Evolutionary conservation across 2,888 invertebrate genomes (phyloP), one percentile per base, ranked within the genome.

Genomic region (Geophilus truncorum): DNA sequence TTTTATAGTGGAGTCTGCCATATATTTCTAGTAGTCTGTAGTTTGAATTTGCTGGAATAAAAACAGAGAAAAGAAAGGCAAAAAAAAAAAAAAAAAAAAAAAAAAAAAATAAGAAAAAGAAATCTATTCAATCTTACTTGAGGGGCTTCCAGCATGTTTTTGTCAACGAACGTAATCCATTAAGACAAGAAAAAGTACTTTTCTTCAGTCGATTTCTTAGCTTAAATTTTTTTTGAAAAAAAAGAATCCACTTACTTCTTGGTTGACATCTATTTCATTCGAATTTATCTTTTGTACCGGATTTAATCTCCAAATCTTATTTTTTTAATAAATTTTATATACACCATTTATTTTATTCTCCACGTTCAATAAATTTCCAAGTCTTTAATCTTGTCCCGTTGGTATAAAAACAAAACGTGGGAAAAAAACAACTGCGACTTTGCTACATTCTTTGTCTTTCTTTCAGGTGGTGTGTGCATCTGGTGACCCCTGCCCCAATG

Each of bases 171-270:
- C 70, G 25, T 70, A 70, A 70, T 70, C 70, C 70, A 70, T 70
- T 70, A 70, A 70, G 70, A 70, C 70, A 70, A 70, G 70, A 70
- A 70, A 62, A 70, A 70, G 70, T 70, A 70, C 70, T 70, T 70
- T 70, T 70, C 28, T 70, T 70, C 28, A 62, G 70, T 70, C 70
- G 28, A 70, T 25, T 28, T 70, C 70, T 25, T 70, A 12, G 28
- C 7, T 51, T 18, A 7, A 40, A 5, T 40, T 40, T 51, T 51
- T 51, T 51, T 51, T 51, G 0, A 15, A 1, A 5, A 0, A 0
- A n/a, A 70, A 28, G 25, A 70, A 70, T 28, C 70, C 70, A 70
- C 28, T 70, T 70, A 70, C 28, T 28, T 70, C 1, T 70, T n/a
- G 70, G 25, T 70, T 70, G 70, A 28, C 28, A 25, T 28, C 70